Evolutionary conservation across 2,888 invertebrate genomes (phyloP).

Genomic region (Leptinotarsa haldemani): DNA sequence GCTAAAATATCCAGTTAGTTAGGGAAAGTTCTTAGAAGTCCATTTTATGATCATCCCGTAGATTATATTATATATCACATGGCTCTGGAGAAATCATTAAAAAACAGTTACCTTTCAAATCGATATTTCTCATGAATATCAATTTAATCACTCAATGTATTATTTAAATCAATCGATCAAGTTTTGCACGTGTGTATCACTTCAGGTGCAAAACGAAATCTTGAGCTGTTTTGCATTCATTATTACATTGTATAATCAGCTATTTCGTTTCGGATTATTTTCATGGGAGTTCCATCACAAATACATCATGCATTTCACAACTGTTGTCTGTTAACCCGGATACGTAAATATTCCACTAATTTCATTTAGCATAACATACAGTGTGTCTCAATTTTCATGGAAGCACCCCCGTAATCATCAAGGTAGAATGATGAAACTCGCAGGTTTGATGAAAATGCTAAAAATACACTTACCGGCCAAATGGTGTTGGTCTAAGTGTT

Average conservation of each 20-base stretch:
- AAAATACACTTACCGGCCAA: too few species aligned
- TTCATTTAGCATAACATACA: neutral
- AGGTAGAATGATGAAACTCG: too few species aligned
- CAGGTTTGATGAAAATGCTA: too few species aligned
- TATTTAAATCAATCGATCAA: slow-evolving; percentile 11
- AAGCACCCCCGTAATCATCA: too few species aligned
- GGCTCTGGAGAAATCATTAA: neutral
- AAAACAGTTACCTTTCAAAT: slow-evolving; percentile 2
- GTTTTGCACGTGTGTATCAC: slow-evolving; percentile 19
- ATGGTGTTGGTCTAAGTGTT: too few species aligned
- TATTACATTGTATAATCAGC: slow-evolving; percentile 4
- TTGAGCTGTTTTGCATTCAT: slow-evolving; percentile 13
- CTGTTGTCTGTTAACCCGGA: neutral
- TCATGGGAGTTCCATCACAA: slow-evolving; percentile 1
- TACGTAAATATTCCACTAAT: neutral
- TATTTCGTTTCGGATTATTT: slow-evolving; percentile 8
- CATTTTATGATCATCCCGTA: too few species aligned
- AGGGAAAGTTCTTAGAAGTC: too few species aligned
- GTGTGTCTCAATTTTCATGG: too few species aligned
- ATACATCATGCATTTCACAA: neutral
- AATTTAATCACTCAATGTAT: slow-evolving; percentile 2
- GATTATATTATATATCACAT: neutral
- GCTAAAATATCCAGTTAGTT: too few species aligned
- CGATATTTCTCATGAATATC: neutral
- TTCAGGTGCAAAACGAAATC: slow-evolving; percentile 15